Percentiles rank a stretch among this genome's conserved stretches.
phyloP scores from a whole-genome alignment of 2,888 invertebrate genomes.

The Platycnemis pennipes region DNA sequence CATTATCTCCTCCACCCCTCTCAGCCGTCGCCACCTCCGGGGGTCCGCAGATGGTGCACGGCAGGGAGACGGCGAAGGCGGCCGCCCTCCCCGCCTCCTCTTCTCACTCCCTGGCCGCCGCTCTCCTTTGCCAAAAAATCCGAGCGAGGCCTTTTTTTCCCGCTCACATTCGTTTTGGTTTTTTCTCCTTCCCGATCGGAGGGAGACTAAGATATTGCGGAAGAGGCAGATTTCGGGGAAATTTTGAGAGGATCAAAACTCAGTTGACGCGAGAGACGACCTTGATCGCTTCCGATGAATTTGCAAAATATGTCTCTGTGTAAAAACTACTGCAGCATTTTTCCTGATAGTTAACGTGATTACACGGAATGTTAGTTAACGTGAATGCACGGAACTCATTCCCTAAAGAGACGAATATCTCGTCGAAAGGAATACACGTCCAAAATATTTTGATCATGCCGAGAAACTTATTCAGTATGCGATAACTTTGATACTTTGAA shows the following conservation, averaged over 20 bases:
- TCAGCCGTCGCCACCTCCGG: not conserved
- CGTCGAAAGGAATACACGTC: no score
- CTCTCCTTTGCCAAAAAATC: not conserved
- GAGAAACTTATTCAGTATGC: no score
- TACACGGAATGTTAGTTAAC: no score
- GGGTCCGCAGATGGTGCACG: conserved; percentile 42
- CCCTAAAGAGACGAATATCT: no score
- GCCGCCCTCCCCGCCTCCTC: not conserved
- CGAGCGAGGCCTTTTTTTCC: not conserved
- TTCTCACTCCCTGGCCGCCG: not conserved
- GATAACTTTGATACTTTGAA: no score
- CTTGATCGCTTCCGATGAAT: no score
- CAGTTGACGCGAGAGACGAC: not conserved
- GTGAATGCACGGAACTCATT: no score
- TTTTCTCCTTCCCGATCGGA: not conserved
- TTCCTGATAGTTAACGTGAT: no score
- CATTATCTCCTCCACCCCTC: not conserved
- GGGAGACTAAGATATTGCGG: not conserved
- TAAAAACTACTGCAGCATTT: no score
- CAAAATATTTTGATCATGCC: no score
- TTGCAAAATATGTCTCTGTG: no score
- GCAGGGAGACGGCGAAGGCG: not conserved
- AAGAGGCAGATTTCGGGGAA: not conserved
- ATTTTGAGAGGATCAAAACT: not conserved
- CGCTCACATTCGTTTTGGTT: not conserved